Conservation (phyloP, 2,113 vertebrate species). For the Acanthochromis polyacanthus region DNA sequence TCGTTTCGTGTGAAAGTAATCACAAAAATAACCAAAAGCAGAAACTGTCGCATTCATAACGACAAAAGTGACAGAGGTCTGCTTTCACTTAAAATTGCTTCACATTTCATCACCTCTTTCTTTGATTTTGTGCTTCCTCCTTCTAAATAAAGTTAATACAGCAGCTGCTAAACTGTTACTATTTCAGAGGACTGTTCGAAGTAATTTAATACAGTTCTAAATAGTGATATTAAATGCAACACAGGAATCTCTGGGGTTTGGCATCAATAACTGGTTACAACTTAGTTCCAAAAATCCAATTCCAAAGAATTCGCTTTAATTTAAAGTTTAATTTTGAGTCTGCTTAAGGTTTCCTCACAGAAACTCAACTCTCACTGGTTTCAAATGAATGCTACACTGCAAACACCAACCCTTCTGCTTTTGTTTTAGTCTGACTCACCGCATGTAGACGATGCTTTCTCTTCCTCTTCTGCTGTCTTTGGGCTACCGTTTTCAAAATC, state of each 20-base stretch:
- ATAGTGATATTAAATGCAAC: neutral
- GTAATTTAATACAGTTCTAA: neutral
- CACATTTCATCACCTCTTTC: conserved; percentile 42
- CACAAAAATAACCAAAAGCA: conserved; percentile 39
- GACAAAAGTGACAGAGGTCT: neutral
- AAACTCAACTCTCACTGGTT: too few species aligned
- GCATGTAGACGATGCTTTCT: too few species aligned
- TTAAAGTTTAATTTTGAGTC: too few species aligned
- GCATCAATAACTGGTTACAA: too few species aligned
- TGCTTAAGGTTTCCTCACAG: too few species aligned
- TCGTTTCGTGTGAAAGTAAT: conserved; percentile 59
- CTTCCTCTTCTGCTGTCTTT: too few species aligned
- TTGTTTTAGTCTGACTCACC: too few species aligned
- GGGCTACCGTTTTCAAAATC: too few species aligned
- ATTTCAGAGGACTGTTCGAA: neutral
- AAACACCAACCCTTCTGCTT: too few species aligned
- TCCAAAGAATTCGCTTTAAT: too few species aligned
- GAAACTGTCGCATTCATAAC: conserved; percentile 62
- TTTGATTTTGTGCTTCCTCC: conserved; percentile 5
- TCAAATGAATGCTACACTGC: too few species aligned
- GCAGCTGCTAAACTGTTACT: neutral
- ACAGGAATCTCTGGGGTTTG: neutral
- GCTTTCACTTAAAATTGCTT: conserved; percentile 28
- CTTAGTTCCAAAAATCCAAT: too few species aligned
- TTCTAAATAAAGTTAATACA: conserved; percentile 8